These are phyloP conservation scores for Parapristionchus giblindavisi DNA, from an alignment of 2,888 invertebrate species.

Conservation along the genomic window DNA sequence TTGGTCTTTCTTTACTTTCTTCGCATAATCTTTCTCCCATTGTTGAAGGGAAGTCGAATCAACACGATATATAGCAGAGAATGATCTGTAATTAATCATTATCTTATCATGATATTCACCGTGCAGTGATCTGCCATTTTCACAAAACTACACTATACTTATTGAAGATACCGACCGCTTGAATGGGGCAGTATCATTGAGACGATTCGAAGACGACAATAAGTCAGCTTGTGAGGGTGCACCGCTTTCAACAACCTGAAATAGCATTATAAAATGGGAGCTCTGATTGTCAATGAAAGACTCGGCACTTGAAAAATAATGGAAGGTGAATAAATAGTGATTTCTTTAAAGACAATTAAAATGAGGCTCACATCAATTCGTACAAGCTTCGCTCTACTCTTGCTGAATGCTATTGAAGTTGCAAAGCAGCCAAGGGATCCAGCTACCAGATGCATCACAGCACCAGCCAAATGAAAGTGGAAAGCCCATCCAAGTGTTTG, in stretches of 20 bases:
- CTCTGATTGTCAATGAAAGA: too few species aligned
- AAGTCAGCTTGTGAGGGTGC: constrained; percentile 13
- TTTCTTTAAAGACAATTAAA: background rate
- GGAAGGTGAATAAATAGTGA: background rate
- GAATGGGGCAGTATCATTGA: constrained; percentile 21
- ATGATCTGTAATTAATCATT: constrained; percentile 37
- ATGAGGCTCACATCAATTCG: constrained; percentile 60
- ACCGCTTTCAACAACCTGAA: constrained; percentile 34
- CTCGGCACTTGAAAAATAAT: too few species aligned
- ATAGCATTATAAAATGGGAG: too few species aligned
- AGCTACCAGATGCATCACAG: constrained; percentile 57
- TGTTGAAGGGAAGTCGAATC: constrained; percentile 63
- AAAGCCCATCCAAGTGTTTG: constrained; percentile 69
- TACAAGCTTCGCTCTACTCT: constrained; percentile 59
- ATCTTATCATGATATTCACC: too few species aligned
- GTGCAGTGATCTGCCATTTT: too few species aligned
- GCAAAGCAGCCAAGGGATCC: constrained; percentile 64
- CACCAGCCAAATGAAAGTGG: constrained; percentile 59
- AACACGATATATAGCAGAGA: constrained; percentile 59
- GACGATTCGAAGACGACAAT: constrained; percentile 8
- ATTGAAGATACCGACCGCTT: constrained; percentile 18
- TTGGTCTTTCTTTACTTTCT: constrained; percentile 37
- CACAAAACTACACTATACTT: too few species aligned
- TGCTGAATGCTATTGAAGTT: constrained; percentile 56
- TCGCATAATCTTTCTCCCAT: constrained; percentile 63